These are phyloP conservation scores for Pogona vitticeps DNA, from an alignment of 2,113 vertebrate species.

Conservation along the genomic window DNA sequence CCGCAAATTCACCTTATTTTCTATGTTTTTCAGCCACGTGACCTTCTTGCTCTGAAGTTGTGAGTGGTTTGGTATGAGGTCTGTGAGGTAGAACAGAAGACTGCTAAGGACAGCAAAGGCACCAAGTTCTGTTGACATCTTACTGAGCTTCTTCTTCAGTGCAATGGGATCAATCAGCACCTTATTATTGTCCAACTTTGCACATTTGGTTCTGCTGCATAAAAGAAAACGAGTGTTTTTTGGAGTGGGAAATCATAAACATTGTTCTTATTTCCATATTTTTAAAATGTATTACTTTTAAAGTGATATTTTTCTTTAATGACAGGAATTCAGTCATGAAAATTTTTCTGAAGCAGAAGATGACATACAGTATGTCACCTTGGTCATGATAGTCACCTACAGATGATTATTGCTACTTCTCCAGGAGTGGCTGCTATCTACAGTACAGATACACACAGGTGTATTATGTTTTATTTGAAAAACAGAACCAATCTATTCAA, in stretches of 20 bases:
- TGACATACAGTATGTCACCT: background rate
- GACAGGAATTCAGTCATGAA: no score
- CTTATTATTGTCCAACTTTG: conserved; percentile 21
- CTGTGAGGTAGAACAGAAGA: conserved; percentile 81
- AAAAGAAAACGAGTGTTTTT: conserved; percentile 74
- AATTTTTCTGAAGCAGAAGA: background rate
- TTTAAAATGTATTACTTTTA: conserved; percentile 39
- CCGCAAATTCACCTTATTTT: conserved; percentile 24
- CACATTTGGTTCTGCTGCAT: conserved; percentile 71
- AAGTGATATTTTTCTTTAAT: background rate
- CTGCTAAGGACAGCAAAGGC: conserved; percentile 81
- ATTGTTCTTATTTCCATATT: conserved; percentile 42
- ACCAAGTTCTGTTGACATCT: conserved; percentile 69
- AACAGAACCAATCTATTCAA: background rate
- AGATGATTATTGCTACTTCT: background rate
- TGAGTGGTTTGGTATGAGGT: conserved; percentile 21
- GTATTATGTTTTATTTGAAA: background rate
- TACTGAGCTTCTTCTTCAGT: conserved; percentile 82
- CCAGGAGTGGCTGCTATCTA: background rate
- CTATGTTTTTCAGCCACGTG: conserved; percentile 49
- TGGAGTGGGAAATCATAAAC: conserved; percentile 46
- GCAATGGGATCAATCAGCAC: conserved; percentile 63
- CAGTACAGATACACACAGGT: background rate
- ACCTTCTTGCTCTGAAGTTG: conserved; percentile 46
- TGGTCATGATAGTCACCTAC: background rate